Evolutionary conservation across 2,888 invertebrate genomes (phyloP), one percentile per base, ranked within the genome.

Genomic region (Hesperia comma): DNA sequence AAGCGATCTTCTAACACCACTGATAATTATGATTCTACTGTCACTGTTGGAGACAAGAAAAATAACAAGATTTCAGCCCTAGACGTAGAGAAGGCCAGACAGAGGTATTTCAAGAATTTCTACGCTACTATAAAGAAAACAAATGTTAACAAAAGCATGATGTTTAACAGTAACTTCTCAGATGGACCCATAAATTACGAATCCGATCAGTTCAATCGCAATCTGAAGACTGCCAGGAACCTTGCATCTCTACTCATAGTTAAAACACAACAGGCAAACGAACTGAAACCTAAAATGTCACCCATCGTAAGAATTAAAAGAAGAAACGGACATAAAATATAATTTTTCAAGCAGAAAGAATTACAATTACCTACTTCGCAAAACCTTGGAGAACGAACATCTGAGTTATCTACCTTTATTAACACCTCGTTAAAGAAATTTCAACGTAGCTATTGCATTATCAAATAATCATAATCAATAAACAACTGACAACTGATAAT

Each of bases 21-120:
- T 15, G 21, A 63, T 33, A 68, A 63, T 17, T 58, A 55, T 32
- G 54, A 49, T 12, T 56, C 70, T 33, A 76, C 66, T 49, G 74
- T 80, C 15, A 61, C 72, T 14, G 79, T 82, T 10, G 81, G 74
- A 10, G 80, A 77, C 12, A 78, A 72, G 32, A 79, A 68, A 60
- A 57, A 70, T 17, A 78, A 75, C 37, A 80, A 75, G 70, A 68
- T 86, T 14, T 73, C 86, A 15, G 70, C 78, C 0, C 72, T 77
- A 15, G 69, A 78, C 6, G 90, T 92, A 60, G 81, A 84, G 32
- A 82, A 83, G 70, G 82, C 81, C 0, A 84, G 92, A 62, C 80
- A 87, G 51, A 82, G 82, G 67, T 92, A 91, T 71, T 92, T 92
- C 69, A 79, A 74, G 43, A 75, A 76, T 15, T 80, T 79, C 56